These are phyloP conservation scores for Cladopsammia gracilis DNA, from an alignment of 64 coral and sea anemone species.

Conservation along the genomic window DNA sequence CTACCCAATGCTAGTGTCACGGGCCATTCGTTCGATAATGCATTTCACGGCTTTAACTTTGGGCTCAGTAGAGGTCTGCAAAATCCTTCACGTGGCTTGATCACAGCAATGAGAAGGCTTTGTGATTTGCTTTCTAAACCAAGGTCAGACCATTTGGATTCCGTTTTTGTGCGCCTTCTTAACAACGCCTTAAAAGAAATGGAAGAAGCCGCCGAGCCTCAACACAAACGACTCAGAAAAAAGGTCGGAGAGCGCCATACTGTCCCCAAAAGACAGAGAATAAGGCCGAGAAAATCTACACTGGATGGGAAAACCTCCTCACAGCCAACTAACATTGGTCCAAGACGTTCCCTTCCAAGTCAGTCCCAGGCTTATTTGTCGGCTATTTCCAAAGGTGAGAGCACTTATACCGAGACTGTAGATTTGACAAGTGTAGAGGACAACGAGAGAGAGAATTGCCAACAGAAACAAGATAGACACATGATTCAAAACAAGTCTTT, in stretches of 20 bases:
- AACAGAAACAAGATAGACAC: background rate
- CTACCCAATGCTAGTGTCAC: background rate
- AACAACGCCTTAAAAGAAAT: constrained; percentile 33
- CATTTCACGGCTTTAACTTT: constrained; percentile 22
- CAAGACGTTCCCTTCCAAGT: background rate
- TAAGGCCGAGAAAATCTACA: background rate
- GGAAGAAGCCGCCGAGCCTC: constrained; percentile 1
- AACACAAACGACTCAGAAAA: background rate
- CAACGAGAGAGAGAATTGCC: background rate
- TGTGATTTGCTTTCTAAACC: constrained; percentile 42
- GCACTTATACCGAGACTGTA: background rate
- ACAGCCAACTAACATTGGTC: background rate
- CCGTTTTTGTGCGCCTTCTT: constrained; percentile 25
- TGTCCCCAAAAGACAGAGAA: background rate
- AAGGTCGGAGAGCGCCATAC: background rate
- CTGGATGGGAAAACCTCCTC: background rate
- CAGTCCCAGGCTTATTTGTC: background rate
- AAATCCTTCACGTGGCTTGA: constrained; percentile 16
- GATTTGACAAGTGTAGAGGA: background rate
- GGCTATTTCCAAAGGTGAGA: background rate
- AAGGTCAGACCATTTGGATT: constrained; percentile 31
- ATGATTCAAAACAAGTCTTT: background rate
- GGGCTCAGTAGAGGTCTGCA: background rate
- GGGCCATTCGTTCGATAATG: background rate
- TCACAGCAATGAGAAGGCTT: constrained; percentile 35